Base-by-base conservation (phyloP, 2,888 invertebrate genomes). In the Pyrochroa serraticornis region DNA sequence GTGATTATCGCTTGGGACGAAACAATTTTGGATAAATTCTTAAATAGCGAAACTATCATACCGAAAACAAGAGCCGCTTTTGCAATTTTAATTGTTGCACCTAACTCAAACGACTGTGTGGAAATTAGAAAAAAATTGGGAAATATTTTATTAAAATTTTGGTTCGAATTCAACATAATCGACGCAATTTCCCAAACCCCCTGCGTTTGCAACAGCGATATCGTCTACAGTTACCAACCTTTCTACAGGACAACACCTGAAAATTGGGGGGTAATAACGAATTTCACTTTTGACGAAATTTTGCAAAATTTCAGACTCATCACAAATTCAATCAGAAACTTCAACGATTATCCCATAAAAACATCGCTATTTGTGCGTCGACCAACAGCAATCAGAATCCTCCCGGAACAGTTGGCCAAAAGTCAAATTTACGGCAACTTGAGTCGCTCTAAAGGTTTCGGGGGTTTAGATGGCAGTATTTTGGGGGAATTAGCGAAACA, bases 291-390 rank as follows among this genome's bases (percentile, higher is more conserved):
- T 1, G 22, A 38, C 2, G 33, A 53, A 30, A 36, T 65, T 9
- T 5, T 50, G 6, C 13, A 43, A 0, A 33, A 64, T 49, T 47
- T 47, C 6, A 7, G 50, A 9, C 33, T 62, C 6, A 42, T 68
- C 5, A 6, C 54, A 6, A 69, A 66, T 35, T 13, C 52, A n/a
- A 45, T 73, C 10, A 62, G 49, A 37, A 63, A 79, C 63, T 64
- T 79, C 8, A 71, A 79, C 39, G 74, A 74, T 1, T 76, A 74
- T 63, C 71, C 73, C 12, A 54, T 81, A 7, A 70, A 67, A 35
- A 61, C 77, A 0, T 73, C 77, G 6, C 61, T 80, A 13, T 81
- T 80, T 60, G 58, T 57, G 31, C 47, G 76, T 7, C 32, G 14
- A 9, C 63, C 64, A 3, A 62, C 55, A 2, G 50, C 58, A 6